phyloP scores from a whole-genome alignment of 2,113 vertebrate species.

The Emydocephalus ijimae region DNA sequence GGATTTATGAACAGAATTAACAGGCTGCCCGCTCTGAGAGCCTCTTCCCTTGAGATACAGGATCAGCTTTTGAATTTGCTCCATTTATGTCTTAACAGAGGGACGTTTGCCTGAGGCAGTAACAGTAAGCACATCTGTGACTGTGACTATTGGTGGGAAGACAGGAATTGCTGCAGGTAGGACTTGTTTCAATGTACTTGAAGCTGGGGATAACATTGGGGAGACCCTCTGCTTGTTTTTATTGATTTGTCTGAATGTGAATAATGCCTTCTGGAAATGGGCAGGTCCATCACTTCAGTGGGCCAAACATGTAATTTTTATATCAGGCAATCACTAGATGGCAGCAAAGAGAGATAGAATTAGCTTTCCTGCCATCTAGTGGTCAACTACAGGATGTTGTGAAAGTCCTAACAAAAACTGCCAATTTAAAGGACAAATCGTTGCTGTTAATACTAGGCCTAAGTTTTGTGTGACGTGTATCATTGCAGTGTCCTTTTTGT shows the following conservation, averaged over 20 bases:
- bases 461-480: neutral
- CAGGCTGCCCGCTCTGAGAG: neutral
- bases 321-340: neutral
- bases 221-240: neutral
- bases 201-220: constrained; percentile 3
- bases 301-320: constrained; percentile 10
- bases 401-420: neutral
- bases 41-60: neutral
- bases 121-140: constrained; percentile 81
- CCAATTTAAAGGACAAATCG: constrained; percentile 20
- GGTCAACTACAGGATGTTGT: neutral
- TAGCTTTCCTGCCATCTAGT: neutral
- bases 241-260: constrained; percentile 20
- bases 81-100: constrained; percentile 68
- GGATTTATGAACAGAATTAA: neutral
- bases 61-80: constrained; percentile 30
- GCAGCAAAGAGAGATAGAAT: neutral
- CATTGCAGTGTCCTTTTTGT: neutral
- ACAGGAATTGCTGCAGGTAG: constrained; percentile 93
- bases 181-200: constrained; percentile 48
- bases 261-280: constrained; percentile 36
- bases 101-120: constrained; percentile 67
- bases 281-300: constrained; percentile 16
- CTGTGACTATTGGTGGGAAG: constrained; percentile 83
- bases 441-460: neutral